phyloP scores from a whole-genome alignment of 2,797 vertebrate species.

The Syngnathus acus region DNA sequence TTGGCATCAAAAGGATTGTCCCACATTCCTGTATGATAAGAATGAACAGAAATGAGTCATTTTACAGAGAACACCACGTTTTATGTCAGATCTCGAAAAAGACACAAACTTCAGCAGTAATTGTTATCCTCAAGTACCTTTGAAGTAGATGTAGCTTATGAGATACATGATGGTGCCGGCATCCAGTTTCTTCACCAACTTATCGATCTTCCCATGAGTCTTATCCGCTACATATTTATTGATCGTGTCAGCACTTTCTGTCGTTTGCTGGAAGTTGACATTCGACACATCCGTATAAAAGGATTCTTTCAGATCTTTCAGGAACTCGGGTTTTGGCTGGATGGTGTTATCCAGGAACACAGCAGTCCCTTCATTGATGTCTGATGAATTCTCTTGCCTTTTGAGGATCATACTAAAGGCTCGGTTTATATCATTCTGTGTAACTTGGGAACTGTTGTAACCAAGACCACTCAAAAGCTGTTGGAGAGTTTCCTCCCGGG shows the following conservation, averaged over 20 bases:
- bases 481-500: conserved; percentile 73
- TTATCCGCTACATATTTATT: conserved; percentile 75
- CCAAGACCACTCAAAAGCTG: conserved; percentile 77
- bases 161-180: conserved; percentile 75
- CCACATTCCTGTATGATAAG: conserved; percentile 61
- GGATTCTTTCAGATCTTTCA: conserved; percentile 63
- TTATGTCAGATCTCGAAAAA: neutral
- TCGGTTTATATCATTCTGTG: conserved; percentile 64
- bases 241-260: conserved; percentile 63
- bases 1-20: conserved; percentile 45
- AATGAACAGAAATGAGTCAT: neutral
- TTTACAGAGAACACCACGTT: neutral
- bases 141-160: conserved; percentile 81
- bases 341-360: conserved; percentile 70
- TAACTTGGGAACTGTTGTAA: conserved; percentile 62
- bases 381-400: conserved; percentile 38
- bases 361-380: conserved; percentile 68
- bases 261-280: conserved; percentile 68
- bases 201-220: conserved; percentile 79
- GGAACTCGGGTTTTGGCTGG: conserved; percentile 64
- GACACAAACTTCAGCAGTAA: neutral
- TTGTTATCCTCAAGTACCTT: conserved; percentile 61
- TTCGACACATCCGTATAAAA: conserved; percentile 73
- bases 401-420: conserved; percentile 69
- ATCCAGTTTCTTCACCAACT: conserved; percentile 70